Conservation (phyloP, 2,888 invertebrate species). For the Gonocerus acuteangulatus region DNA sequence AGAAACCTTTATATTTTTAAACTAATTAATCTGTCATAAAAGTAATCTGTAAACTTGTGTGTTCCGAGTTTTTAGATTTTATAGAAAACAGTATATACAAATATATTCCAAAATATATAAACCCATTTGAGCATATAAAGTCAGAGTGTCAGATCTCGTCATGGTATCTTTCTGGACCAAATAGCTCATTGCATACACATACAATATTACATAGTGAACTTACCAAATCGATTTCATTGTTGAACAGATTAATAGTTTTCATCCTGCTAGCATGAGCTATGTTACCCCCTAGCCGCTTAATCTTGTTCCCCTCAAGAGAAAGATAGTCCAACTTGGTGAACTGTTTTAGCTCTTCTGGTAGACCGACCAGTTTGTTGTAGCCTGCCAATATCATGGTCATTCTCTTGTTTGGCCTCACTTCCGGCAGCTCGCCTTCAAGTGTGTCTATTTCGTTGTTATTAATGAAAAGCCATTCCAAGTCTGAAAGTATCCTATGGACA, state of each 20-base stretch:
- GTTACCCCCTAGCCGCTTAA: conserved; percentile 62
- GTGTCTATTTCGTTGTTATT: conserved; percentile 67
- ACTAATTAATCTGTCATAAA: too few relatives aligned
- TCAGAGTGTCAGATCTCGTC: too few relatives aligned
- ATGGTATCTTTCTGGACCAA: too few relatives aligned
- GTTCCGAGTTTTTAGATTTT: too few relatives aligned
- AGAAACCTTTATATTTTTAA: too few relatives aligned
- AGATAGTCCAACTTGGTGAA: conserved; percentile 62
- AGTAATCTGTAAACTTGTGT: too few relatives aligned
- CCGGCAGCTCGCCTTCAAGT: conserved; percentile 68
- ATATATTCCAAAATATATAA: too few relatives aligned
- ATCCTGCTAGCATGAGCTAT: conserved; percentile 61
- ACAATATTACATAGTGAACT: too few relatives aligned
- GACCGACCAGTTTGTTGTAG: conserved; percentile 59
- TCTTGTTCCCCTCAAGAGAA: conserved; percentile 64
- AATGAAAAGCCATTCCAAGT: conserved; percentile 69
- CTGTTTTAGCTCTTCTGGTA: conserved; percentile 64
- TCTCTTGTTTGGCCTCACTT: conserved; percentile 53
- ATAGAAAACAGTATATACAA: too few relatives aligned
- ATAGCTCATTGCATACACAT: too few relatives aligned
- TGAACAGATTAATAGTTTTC: conserved; percentile 58
- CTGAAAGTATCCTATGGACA: conserved; percentile 52
- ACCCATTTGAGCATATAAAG: too few relatives aligned
- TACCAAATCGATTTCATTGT: conserved; percentile 67
- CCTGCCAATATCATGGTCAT: conserved; percentile 64